Conservation (phyloP, 2,888 invertebrate species). For the Drosophila pegasa region DNA sequence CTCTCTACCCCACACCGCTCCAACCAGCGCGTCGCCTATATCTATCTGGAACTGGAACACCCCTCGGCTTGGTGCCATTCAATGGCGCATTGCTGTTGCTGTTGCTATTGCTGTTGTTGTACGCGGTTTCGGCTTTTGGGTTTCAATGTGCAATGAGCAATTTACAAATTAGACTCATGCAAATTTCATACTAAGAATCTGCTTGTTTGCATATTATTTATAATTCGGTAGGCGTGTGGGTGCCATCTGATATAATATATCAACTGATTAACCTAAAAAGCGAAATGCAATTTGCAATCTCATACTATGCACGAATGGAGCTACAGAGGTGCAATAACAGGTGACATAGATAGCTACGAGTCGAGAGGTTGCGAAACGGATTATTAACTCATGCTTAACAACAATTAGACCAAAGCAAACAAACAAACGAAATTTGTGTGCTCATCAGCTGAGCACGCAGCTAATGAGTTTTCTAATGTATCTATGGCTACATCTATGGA, state of each 20-base stretch:
- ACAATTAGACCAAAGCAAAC: conserved; percentile 8
- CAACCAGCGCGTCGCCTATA: not conserved
- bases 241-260: conserved; percentile 34
- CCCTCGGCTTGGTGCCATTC: conserved; percentile 42
- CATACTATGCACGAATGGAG: conserved; percentile 3
- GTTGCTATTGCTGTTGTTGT: conserved; percentile 10
- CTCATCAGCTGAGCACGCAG: not conserved
- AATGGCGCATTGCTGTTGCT: conserved; percentile 46
- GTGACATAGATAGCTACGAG: conserved; percentile 1
- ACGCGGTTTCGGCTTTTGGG: conserved; percentile 55
- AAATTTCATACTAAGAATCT: conserved; percentile 54
- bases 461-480: conserved; percentile 5
- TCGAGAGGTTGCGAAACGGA: conserved; percentile 1
- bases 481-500: not conserved
- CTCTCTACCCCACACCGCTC: not conserved
- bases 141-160: conserved; percentile 68
- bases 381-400: conserved; percentile 15
- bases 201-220: conserved; percentile 61
- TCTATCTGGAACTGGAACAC: conserved; percentile 27
- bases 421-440: conserved; percentile 9
- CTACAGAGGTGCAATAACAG: not conserved
- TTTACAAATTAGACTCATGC: conserved; percentile 82
- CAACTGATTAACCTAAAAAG: conserved; percentile 69
- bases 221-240: conserved; percentile 21
- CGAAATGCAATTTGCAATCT: conserved; percentile 24